Evolutionary conservation across 2,113 vertebrate species (phyloP).

Genomic region (Nesogale talazaci): DNA sequence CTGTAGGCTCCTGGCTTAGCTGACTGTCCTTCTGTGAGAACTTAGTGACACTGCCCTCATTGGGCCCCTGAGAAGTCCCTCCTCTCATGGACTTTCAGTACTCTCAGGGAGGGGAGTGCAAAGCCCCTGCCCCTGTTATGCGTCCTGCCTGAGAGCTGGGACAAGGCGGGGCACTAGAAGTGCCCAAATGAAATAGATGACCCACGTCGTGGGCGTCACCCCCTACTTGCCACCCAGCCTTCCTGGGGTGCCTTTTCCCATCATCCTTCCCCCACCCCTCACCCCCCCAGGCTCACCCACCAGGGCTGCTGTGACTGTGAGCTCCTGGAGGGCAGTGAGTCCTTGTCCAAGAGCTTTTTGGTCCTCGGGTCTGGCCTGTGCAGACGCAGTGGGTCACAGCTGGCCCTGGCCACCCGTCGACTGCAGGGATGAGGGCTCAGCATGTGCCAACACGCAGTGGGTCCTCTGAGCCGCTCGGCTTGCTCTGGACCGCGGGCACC

Average conservation of each 20-base stretch:
- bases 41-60: background rate
- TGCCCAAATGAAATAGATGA: background rate
- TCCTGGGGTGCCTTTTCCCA: background rate
- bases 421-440: background rate
- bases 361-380: background rate
- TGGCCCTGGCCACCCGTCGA: background rate
- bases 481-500: background rate
- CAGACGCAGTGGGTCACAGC: fast-evolving
- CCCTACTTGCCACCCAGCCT: background rate
- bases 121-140: background rate
- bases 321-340: background rate
- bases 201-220: background rate
- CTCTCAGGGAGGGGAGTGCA: background rate
- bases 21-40: background rate
- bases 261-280: background rate
- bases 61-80: background rate
- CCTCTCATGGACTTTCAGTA: background rate
- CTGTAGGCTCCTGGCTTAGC: background rate
- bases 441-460: too few relatives aligned
- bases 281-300: too few relatives aligned
- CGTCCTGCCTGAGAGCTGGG: background rate
- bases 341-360: background rate
- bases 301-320: background rate
- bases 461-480: too few relatives aligned
- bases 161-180: background rate